Evolutionary conservation across 2,113 vertebrate species (phyloP).

Genomic region (Takifugu flavidus): DNA sequence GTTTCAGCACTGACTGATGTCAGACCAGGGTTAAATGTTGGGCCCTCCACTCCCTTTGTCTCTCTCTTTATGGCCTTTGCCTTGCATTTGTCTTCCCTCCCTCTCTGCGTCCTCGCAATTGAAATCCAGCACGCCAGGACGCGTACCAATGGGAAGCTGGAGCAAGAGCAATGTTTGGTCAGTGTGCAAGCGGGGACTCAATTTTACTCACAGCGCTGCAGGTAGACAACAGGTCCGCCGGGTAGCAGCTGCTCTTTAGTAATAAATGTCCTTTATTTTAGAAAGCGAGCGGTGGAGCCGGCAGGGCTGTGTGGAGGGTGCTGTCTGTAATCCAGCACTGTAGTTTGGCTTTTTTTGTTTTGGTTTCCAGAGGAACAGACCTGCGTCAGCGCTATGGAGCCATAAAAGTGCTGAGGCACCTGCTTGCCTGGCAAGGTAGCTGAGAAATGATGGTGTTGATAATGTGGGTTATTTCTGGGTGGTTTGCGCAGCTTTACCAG

Average conservation of each 20-base stretch:
- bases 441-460: conserved; percentile 63
- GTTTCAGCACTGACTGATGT: not conserved
- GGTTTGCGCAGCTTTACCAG: conserved; percentile 65
- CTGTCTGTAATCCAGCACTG: conserved; percentile 53
- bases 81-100: conserved; percentile 34
- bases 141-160: conserved; percentile 47
- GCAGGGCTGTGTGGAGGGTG: conserved; percentile 23
- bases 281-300: conserved; percentile 44
- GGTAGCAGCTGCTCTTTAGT: conserved; percentile 27
- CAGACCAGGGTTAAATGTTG: conserved; percentile 10
- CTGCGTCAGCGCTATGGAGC: conserved; percentile 56
- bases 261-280: conserved; percentile 74
- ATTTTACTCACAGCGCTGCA: conserved; percentile 38
- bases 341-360: conserved; percentile 39
- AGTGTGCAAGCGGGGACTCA: conserved; percentile 33
- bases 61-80: not conserved
- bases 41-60: conserved; percentile 1
- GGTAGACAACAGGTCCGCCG: conserved; percentile 45
- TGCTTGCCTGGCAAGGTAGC: conserved; percentile 46
- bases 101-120: conserved; percentile 29
- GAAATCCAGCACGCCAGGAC: conserved; percentile 27
- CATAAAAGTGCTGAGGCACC: conserved; percentile 64
- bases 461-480: conserved; percentile 61
- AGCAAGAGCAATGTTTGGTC: conserved; percentile 36
- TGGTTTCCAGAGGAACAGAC: conserved; percentile 54